phyloP scores from a whole-genome alignment of 2,113 vertebrate genomes.

The Bubo scandiacus region DNA sequence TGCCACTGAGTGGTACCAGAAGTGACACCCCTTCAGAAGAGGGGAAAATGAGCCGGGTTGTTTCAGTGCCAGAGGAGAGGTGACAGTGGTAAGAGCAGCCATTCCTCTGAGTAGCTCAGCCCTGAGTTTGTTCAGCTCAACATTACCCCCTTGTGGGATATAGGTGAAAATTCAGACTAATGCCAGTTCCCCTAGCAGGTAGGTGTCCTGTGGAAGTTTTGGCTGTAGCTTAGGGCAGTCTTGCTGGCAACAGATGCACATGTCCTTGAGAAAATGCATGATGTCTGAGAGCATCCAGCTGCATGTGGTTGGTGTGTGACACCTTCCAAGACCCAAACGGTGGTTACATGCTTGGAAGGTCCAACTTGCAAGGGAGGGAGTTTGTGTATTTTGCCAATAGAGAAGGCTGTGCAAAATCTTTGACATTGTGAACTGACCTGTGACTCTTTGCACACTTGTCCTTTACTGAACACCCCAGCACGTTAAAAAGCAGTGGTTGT shows the following conservation, averaged over 20 bases:
- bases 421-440: not conserved
- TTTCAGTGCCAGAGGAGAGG: not conserved
- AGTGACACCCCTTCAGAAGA: not conserved
- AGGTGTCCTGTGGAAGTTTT: not conserved
- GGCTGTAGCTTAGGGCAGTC: not conserved
- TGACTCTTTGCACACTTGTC: not conserved
- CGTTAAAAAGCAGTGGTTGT: not conserved
- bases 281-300: not conserved
- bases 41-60: accelerated
- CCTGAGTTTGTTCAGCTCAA: slow-evolving; percentile 42
- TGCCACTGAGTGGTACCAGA: not conserved
- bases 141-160: slow-evolving; percentile 65
- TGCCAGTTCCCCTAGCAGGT: not conserved
- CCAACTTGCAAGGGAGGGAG: not conserved
- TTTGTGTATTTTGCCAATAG: not conserved
- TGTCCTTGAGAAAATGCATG: not conserved
- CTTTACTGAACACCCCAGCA: not conserved
- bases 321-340: not conserved
- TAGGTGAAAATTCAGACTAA: slow-evolving; percentile 13
- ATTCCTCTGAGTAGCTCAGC: not conserved
- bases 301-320: not conserved
- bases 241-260: not conserved
- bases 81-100: not conserved
- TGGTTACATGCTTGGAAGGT: not conserved
- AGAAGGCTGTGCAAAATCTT: not conserved